phyloP scores from a whole-genome alignment of 1,140 invertebrate species.

The Paraescarpia echinospica region DNA sequence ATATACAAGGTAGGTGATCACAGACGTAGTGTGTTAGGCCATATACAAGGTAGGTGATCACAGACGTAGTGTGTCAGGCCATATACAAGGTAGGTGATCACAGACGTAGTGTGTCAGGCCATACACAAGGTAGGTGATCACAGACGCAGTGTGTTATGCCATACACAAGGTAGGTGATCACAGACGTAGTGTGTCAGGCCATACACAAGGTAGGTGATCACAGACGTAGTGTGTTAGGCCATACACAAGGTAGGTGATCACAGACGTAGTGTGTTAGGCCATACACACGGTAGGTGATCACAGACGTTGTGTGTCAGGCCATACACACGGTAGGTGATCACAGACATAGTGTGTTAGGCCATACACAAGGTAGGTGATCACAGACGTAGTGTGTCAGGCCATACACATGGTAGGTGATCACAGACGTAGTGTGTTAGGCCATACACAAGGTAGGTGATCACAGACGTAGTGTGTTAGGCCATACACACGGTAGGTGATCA shows the following conservation, averaged over 20 bases:
- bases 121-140: slow-evolving; percentile 61
- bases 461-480: not conserved
- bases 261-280: slow-evolving; percentile 63
- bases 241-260: too few species aligned
- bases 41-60: slow-evolving; percentile 61
- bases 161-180: too few species aligned
- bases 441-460: slow-evolving; percentile 61
- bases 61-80: not conserved
- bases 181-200: slow-evolving; percentile 63
- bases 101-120: slow-evolving; percentile 63
- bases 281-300: slow-evolving; percentile 60
- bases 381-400: not conserved
- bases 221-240: not conserved
- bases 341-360: slow-evolving; percentile 63
- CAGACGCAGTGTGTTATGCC: not conserved
- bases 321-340: too few species aligned
- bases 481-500: too few species aligned
- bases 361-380: slow-evolving; percentile 61
- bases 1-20: slow-evolving; percentile 62
- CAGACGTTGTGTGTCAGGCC: not conserved
- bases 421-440: slow-evolving; percentile 63
- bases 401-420: too few species aligned
- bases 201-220: slow-evolving; percentile 61
- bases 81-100: too few species aligned
- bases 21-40: slow-evolving; percentile 63